These are phyloP conservation scores for Engystomops pustulosus DNA, from an alignment of 2,113 vertebrate species.

Conservation along the genomic window DNA sequence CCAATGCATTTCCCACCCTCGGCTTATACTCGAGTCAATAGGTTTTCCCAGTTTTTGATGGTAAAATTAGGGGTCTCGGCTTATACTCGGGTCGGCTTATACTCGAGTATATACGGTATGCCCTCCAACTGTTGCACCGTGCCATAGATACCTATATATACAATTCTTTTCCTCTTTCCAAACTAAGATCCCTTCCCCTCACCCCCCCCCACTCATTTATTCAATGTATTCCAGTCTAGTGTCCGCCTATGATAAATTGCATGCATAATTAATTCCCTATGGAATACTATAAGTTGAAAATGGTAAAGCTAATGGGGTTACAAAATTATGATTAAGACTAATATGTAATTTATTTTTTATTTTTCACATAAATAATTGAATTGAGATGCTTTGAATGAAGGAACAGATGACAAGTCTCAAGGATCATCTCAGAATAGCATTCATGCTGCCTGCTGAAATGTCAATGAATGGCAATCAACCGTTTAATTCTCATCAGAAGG, in stretches of 20 bases:
- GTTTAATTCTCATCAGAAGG: neutral
- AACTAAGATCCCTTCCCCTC: neutral
- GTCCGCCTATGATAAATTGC: neutral
- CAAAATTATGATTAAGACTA: neutral
- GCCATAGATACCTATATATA: too few species aligned
- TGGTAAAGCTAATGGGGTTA: neutral
- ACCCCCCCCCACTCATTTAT: neutral
- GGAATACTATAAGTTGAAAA: neutral
- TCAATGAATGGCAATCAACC: neutral
- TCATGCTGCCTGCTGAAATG: neutral
- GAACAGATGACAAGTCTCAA: slow-evolving; percentile 2
- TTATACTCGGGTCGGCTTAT: too few species aligned
- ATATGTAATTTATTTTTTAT: neutral
- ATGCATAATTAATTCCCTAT: neutral
- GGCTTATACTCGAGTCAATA: too few species aligned
- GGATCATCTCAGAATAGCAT: neutral
- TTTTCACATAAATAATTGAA: neutral
- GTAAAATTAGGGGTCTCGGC: too few species aligned
- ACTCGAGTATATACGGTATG: too few species aligned
- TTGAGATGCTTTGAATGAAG: neutral
- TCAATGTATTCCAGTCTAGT: neutral
- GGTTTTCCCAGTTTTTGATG: too few species aligned
- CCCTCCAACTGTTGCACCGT: too few species aligned
- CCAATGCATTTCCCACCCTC: too few species aligned
- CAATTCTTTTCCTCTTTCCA: too few species aligned